Conservation (phyloP, 2,888 invertebrate species). For the Agrochola macilenta region DNA sequence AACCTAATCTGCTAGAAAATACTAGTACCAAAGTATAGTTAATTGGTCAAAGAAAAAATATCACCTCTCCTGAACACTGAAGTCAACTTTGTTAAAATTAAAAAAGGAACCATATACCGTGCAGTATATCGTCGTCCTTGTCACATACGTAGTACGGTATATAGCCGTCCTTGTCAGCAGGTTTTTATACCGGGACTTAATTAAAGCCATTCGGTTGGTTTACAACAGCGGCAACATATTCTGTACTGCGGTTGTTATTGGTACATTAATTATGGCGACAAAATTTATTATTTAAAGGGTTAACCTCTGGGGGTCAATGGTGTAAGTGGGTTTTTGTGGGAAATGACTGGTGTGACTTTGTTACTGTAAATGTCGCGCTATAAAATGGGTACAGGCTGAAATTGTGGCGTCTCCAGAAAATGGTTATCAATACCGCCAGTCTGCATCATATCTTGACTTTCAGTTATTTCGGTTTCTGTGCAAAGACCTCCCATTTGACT, state of each 20-base stretch:
- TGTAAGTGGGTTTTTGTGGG: neutral
- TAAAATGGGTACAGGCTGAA: neutral
- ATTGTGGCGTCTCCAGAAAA: neutral
- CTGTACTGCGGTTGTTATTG: constrained; percentile 50
- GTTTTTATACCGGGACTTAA: constrained; percentile 62
- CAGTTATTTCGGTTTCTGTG: no score
- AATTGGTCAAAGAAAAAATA: constrained; percentile 24
- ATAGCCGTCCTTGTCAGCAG: constrained; percentile 48
- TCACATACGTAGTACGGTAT: constrained; percentile 42
- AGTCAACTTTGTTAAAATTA: constrained; percentile 61
- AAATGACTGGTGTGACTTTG: neutral
- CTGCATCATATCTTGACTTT: no score
- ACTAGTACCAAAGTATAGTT: neutral
- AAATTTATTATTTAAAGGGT: constrained; percentile 45
- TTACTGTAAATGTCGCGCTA: neutral
- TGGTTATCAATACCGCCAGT: neutral
- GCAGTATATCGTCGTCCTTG: constrained; percentile 38
- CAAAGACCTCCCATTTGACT: no score
- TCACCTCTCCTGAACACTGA: constrained; percentile 11
- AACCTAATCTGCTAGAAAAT: neutral
- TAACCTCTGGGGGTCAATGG: constrained; percentile 2
- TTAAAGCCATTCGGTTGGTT: constrained; percentile 64
- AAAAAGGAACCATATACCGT: constrained; percentile 51
- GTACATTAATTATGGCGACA: constrained; percentile 40
- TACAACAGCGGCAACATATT: constrained; percentile 47